Evolutionary conservation across 1,140 invertebrate species (phyloP).

Genomic region (Hyphantria cunea): DNA sequence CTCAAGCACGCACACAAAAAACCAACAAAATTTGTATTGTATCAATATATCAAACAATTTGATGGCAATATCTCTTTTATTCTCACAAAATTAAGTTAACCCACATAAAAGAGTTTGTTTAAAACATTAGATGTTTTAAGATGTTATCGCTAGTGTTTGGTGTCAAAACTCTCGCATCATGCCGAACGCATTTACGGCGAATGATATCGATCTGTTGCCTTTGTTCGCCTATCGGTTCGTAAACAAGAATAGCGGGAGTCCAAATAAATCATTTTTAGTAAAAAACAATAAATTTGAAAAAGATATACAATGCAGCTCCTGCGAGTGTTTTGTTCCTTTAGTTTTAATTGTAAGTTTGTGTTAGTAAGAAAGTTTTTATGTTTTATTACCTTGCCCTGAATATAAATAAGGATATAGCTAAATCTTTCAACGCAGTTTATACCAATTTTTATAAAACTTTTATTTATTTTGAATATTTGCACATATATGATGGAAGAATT

Average conservation of each 20-base stretch:
- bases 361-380: too few species aligned
- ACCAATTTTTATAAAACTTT: too few species aligned
- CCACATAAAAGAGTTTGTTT: slow-evolving; percentile 79
- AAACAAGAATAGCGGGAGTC: slow-evolving; percentile 79
- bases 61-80: slow-evolving; percentile 68
- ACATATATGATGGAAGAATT: too few species aligned
- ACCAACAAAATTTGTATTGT: slow-evolving; percentile 36
- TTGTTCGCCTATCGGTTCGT: slow-evolving; percentile 69
- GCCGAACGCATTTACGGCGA: slow-evolving; percentile 70
- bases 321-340: too few species aligned
- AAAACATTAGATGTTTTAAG: slow-evolving; percentile 79
- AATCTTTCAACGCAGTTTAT: too few species aligned
- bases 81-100: slow-evolving; percentile 75
- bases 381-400: too few species aligned
- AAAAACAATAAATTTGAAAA: slow-evolving; percentile 35
- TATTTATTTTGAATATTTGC: too few species aligned
- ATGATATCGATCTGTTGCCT: slow-evolving; percentile 69
- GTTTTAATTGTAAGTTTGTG: too few species aligned
- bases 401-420: too few species aligned
- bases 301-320: not conserved
- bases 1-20: slow-evolving; percentile 36
- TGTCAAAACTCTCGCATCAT: slow-evolving; percentile 80
- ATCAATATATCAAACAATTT: slow-evolving; percentile 57
- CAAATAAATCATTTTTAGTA: slow-evolving; percentile 72
- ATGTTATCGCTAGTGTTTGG: slow-evolving; percentile 76